Conservation (phyloP, 2,888 invertebrate genomes). For the Cryptocheilus praepositus region DNA sequence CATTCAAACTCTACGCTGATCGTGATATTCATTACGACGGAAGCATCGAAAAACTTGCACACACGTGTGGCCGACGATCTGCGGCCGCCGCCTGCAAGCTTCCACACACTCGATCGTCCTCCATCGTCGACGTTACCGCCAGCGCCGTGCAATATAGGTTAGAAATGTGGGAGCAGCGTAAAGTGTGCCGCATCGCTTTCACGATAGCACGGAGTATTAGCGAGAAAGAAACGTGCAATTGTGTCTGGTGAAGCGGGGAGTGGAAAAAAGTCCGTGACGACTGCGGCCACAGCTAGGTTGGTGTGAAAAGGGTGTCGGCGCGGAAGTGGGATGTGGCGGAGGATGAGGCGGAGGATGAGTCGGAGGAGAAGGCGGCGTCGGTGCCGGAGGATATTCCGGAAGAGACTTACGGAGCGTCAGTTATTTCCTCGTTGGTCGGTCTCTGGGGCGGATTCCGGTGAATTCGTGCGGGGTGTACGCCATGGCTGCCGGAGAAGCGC, state of each 20-base stretch:
- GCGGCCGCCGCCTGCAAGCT: too few relatives aligned
- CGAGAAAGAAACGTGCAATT: conserved; percentile 39
- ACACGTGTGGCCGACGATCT: too few relatives aligned
- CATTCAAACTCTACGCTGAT: too few relatives aligned
- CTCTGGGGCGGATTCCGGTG: conserved; percentile 47
- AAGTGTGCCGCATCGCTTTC: conserved; percentile 1
- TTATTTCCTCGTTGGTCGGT: conserved; percentile 61
- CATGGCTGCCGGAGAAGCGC: conserved; percentile 19
- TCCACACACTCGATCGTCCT: too few relatives aligned
- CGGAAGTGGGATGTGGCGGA: neutral
- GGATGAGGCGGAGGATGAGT: conserved; percentile 14
- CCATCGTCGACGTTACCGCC: too few relatives aligned
- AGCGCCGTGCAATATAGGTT: too few relatives aligned
- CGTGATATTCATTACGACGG: too few relatives aligned
- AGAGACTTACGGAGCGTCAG: conserved; percentile 53
- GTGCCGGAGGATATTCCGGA: conserved; percentile 51
- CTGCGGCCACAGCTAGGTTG: conserved; percentile 11
- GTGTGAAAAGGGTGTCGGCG: conserved; percentile 10
- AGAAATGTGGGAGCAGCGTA: neutral
- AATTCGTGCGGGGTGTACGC: conserved; percentile 36
- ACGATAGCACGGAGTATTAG: conserved; percentile 29
- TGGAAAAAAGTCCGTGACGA: conserved; percentile 31
- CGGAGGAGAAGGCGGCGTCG: conserved; percentile 25
- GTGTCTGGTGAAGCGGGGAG: conserved; percentile 24
- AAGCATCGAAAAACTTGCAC: too few relatives aligned